Evolutionary conservation across 2,888 invertebrate genomes (phyloP).

Genomic region (Patella pellucida): DNA sequence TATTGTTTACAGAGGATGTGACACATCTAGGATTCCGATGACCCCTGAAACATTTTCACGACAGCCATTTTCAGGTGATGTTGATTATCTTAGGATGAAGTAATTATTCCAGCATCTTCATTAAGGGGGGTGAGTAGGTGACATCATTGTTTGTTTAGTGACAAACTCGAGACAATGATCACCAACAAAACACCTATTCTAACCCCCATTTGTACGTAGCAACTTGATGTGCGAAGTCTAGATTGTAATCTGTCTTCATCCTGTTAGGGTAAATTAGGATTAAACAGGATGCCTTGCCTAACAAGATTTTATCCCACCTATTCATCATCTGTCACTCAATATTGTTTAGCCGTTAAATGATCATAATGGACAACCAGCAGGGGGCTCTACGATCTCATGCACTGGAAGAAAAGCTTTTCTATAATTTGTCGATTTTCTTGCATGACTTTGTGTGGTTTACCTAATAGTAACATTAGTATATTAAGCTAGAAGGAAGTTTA

Average conservation of each 20-base stretch:
- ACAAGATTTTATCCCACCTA: conserved; percentile 5
- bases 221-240: not conserved
- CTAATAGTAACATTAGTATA: too few species aligned
- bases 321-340: conserved; percentile 1
- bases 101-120: conserved; percentile 5
- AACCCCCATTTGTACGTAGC: not conserved
- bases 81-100: not conserved
- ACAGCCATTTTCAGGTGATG: conserved; percentile 5
- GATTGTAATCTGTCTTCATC: conserved; percentile 4
- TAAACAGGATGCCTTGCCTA: not conserved
- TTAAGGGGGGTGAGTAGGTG: not conserved
- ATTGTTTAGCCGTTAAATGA: not conserved
- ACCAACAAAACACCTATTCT: conserved; percentile 7
- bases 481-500: not conserved
- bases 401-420: not conserved
- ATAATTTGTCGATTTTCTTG: not conserved
- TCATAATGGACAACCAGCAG: conserved; percentile 3
- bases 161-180: conserved; percentile 6
- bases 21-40: not conserved
- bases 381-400: not conserved
- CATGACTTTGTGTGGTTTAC: not conserved
- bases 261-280: conserved; percentile 12
- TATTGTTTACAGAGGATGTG: not conserved
- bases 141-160: conserved; percentile 11
- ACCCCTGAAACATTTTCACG: not conserved